Evolutionary conservation across 1,140 invertebrate species (phyloP).

Genomic region (Drosophila novamexicana): DNA sequence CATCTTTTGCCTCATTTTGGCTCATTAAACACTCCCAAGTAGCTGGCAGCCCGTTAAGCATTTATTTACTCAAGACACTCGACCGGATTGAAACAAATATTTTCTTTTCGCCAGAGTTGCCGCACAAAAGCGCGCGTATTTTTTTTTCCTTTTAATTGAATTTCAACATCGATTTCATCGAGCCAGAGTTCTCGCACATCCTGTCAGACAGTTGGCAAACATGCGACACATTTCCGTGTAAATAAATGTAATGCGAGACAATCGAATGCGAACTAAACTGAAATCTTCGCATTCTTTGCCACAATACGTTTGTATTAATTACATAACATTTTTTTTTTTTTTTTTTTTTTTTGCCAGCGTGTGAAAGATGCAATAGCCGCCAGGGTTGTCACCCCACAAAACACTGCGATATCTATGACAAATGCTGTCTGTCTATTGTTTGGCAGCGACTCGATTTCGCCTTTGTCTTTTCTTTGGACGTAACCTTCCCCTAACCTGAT

Average conservation of each 20-base stretch:
- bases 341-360: conserved; percentile 12
- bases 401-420: conserved; percentile 48
- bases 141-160: conserved; percentile 29
- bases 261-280: conserved; percentile 16
- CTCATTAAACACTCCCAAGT: conserved; percentile 46
- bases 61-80: conserved; percentile 45
- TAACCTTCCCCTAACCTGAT: conserved; percentile 31
- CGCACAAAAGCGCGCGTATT: not conserved
- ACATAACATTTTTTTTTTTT: conserved; percentile 47
- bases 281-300: conserved; percentile 1
- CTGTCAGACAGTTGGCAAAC: conserved; percentile 41
- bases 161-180: conserved; percentile 13
- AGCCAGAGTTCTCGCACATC: conserved; percentile 23
- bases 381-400: conserved; percentile 36
- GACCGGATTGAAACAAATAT: conserved; percentile 17
- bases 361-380: conserved; percentile 35
- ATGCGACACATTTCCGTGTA: conserved; percentile 48
- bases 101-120: conserved; percentile 26
- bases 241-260: conserved; percentile 40
- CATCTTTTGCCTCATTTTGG: conserved; percentile 12
- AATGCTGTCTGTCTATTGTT: conserved; percentile 49
- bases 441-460: conserved; percentile 16
- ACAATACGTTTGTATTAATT: conserved; percentile 44
- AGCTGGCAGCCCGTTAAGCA: conserved; percentile 51
- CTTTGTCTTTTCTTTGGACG: conserved; percentile 32